Evolutionary conservation across 2,888 invertebrate genomes (phyloP), one percentile per base, ranked within the genome.

Genomic region (Koerneria pararmatus): DNA sequence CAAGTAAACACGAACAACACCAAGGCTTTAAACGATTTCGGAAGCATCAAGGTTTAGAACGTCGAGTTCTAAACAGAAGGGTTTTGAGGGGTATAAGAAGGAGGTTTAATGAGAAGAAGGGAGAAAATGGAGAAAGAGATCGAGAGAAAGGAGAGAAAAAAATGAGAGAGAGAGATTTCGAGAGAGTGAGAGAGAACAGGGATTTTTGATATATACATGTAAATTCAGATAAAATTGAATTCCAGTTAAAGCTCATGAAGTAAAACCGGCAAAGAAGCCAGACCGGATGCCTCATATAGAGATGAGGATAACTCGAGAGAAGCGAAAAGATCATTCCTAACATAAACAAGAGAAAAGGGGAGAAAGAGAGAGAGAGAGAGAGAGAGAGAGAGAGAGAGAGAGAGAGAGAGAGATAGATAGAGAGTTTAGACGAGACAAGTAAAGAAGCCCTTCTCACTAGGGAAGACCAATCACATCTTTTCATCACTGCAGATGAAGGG

Each of bases 91-190:
- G 22, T 22, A n/a, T 29, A 54, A 32, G 19, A 27, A 32, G 32
- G 54, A 27, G 27, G 54, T 15, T 19, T 1, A 27, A 32, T 27
- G 27, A 27, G 29, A 54, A 27, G 54, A 54, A 32, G 29, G 32
- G 54, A 54, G 32, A 27, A 49, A 19, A 27, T 8, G 51, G 51
- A 51, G 51, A 51, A 51, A 51, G 51, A 27, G 27, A 51, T 51
- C 51, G 27, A 24, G 22, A 51, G 51, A 51, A 51, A 27, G n/a
- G 51, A 51, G 41, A 15, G 41, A 41, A 15, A 15, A 41, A 15
- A 41, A 15, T 8, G 41, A 41, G 41, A 41, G 41, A 15, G 41
- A 15, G 41, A 41, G 41, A n/a, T n/a, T n/a, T n/a, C n/a, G n/a
- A n/a, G n/a, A n/a, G n/a, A n/a, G n/a, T n/a, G n/a, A n/a, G n/a